phyloP scores from a whole-genome alignment of 2,797 vertebrate genomes.

The Parambassis ranga region DNA sequence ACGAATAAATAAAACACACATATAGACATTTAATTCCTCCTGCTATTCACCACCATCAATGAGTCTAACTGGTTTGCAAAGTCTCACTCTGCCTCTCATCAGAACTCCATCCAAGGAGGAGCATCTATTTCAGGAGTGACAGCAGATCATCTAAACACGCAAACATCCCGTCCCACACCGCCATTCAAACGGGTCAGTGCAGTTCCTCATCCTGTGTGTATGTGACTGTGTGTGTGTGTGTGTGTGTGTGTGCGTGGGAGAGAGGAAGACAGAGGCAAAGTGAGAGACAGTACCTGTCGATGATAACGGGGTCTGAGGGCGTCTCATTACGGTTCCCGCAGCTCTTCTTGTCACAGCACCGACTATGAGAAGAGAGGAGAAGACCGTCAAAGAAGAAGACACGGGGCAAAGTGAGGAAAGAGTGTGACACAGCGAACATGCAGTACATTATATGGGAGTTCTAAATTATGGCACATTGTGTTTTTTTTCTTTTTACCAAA shows the following conservation, averaged over 20 bases:
- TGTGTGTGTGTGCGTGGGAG: not conserved
- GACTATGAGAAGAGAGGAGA: slow-evolving; percentile 60
- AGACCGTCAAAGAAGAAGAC: slow-evolving; percentile 23
- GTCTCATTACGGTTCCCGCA: slow-evolving; percentile 99
- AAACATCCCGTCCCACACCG: slow-evolving; percentile 21
- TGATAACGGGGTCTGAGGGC: slow-evolving; percentile 99
- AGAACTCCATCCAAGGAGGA: slow-evolving; percentile 10
- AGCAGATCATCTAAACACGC: slow-evolving; percentile 36
- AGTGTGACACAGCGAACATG: slow-evolving; percentile 27
- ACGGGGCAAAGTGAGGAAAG: slow-evolving; percentile 25
- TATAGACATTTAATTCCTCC: not conserved
- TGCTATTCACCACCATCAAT: not conserved
- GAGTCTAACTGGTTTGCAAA: slow-evolving; percentile 13
- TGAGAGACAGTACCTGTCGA: slow-evolving; percentile 94
- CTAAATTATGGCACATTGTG: slow-evolving; percentile 12
- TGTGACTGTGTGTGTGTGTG: slow-evolving; percentile 6
- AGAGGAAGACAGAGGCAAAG: slow-evolving; percentile 24
- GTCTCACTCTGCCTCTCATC: not conserved
- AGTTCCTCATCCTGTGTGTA: not conserved
- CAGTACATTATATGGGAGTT: slow-evolving; percentile 22
- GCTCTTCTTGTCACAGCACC: slow-evolving; percentile 99
- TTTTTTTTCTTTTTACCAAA: slow-evolving; percentile 22
- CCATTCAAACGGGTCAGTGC: slow-evolving; percentile 40
- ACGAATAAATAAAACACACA: not conserved
- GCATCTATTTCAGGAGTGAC: slow-evolving; percentile 46